phyloP scores from a whole-genome alignment of 2,113 vertebrate genomes.

The Clarias batrachus region DNA sequence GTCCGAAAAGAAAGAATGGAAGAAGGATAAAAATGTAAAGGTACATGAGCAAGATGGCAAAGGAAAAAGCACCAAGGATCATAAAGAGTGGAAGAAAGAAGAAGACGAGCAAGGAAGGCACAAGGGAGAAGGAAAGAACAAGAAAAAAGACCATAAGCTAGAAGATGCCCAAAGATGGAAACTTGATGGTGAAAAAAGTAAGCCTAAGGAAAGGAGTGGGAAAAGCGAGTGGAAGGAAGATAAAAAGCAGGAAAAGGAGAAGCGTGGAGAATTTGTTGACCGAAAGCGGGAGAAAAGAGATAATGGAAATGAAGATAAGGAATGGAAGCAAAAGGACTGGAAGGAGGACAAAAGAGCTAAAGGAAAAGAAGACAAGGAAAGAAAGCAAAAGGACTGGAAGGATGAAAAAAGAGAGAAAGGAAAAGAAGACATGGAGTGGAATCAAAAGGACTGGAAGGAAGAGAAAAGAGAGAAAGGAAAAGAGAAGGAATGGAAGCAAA shows the following conservation, averaged over 20 bases:
- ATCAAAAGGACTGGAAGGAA: constrained; percentile 15
- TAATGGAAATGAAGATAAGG: constrained; percentile 35
- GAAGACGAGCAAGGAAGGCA: constrained; percentile 4
- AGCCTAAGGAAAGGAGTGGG: constrained; percentile 50
- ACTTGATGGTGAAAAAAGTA: not conserved
- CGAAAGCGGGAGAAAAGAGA: constrained; percentile 41
- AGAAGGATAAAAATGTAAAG: constrained; percentile 42
- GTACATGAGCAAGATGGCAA: constrained; percentile 38
- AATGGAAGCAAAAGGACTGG: constrained; percentile 5
- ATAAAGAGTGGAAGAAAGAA: constrained; percentile 51
- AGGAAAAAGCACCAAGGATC: constrained; percentile 43
- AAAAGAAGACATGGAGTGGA: constrained; percentile 17
- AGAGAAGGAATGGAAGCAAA: constrained; percentile 12
- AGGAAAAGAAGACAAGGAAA: constrained; percentile 30
- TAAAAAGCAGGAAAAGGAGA: constrained; percentile 60
- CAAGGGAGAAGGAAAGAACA: constrained; percentile 8
- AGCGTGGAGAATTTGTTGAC: constrained; percentile 36
- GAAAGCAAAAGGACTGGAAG: not conserved
- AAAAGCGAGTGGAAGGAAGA: constrained; percentile 56
- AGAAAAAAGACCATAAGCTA: not conserved
- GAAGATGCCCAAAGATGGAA: constrained; percentile 21
- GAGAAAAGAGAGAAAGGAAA: constrained; percentile 41
- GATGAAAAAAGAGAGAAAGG: constrained; percentile 31
- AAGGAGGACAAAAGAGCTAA: not conserved
- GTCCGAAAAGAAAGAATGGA: constrained; percentile 41